Evolutionary conservation across 1,140 invertebrate genomes (phyloP).

Genomic region (Platorchestia sp.): DNA sequence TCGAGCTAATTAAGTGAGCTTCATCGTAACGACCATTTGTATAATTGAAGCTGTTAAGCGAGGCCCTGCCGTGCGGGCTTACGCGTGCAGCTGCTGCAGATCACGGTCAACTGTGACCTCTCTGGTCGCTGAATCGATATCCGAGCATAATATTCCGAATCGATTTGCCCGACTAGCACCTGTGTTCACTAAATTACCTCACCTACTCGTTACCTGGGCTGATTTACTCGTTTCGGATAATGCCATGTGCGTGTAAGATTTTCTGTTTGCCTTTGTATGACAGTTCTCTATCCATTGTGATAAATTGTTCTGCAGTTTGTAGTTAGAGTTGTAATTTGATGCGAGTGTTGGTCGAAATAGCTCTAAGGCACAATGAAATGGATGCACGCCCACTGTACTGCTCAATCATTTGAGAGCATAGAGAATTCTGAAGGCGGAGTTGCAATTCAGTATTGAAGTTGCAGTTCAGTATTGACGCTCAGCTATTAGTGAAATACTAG

Average conservation of each 20-base stretch:
- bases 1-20: neutral
- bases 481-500: neutral
- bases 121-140: neutral
- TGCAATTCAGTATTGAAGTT: neutral
- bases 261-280: too few species aligned
- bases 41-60: too few species aligned
- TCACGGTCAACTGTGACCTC: neutral
- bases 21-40: too few species aligned
- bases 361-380: neutral
- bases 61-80: neutral
- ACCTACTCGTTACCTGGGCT: neutral
- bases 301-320: neutral
- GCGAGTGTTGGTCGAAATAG: neutral
- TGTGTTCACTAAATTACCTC: neutral
- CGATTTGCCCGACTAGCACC: neutral
- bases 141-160: neutral
- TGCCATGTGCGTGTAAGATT: neutral
- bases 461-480: neutral
- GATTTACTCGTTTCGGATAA: neutral
- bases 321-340: neutral
- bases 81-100: neutral
- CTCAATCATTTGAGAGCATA: neutral
- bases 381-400: neutral
- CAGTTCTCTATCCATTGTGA: too few species aligned
- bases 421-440: neutral